phyloP scores from a whole-genome alignment of 2,113 vertebrate species.

The Okapia johnstoni region DNA sequence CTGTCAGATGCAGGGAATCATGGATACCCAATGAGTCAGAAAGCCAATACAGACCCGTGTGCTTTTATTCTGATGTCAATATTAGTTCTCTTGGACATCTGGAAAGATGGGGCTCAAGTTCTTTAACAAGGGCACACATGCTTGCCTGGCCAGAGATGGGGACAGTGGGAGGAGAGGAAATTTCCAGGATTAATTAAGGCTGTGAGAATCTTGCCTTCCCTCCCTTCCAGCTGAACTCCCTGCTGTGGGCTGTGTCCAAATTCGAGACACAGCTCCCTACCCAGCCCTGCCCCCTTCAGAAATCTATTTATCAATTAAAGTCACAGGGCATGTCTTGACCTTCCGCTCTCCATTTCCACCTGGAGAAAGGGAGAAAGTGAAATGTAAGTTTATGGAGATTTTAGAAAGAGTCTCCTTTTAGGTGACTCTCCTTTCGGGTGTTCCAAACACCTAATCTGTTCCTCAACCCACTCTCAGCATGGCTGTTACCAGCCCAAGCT shows the following conservation, averaged over 20 bases:
- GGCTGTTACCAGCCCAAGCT: rapidly evolving
- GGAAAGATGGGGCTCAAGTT: conserved; percentile 65
- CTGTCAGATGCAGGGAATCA: conserved; percentile 73
- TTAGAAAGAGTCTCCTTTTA: background rate
- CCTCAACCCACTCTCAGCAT: background rate
- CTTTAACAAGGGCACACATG: conserved; percentile 65
- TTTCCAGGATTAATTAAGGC: conserved; percentile 76
- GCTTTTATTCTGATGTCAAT: conserved; percentile 85
- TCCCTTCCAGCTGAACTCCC: conserved; percentile 24
- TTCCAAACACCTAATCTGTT: background rate
- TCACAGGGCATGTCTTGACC: background rate
- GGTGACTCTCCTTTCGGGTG: background rate
- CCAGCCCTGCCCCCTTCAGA: background rate
- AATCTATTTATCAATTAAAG: background rate
- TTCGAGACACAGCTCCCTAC: background rate
- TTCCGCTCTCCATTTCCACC: background rate
- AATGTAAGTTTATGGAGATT: background rate
- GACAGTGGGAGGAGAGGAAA: conserved; percentile 61
- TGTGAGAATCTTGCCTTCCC: conserved; percentile 55
- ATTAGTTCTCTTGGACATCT: conserved; percentile 79
- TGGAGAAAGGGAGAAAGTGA: background rate
- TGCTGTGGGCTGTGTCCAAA: background rate
- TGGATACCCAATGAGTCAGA: conserved; percentile 77
- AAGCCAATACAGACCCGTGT: conserved; percentile 74
- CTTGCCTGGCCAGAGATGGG: conserved; percentile 64